A percentile compares a stretch with the other conserved stretches of the same genome.
These are phyloP conservation scores for Tethya wilhelma DNA, from an alignment of 37 sponge, comb jelly and placozoan genomes.

Conservation along the genomic window DNA sequence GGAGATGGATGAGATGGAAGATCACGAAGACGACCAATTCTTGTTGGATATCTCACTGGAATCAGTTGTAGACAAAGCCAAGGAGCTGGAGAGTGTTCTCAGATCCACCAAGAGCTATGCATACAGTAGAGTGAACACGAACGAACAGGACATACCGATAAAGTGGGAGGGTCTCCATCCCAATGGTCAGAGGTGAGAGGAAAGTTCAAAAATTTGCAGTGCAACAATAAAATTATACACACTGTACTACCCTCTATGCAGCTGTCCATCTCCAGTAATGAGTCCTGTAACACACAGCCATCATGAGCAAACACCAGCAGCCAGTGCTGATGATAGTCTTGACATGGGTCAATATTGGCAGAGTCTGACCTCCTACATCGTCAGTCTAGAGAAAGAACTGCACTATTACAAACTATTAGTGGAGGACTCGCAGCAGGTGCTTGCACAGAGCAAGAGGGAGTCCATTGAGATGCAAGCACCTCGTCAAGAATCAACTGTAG, in stretches of 20 bases:
- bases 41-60: slow-evolving; percentile 24
- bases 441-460: too few species aligned
- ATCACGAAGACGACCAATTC: background rate
- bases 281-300: too few species aligned
- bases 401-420: slow-evolving; percentile 17
- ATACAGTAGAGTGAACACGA: background rate
- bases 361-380: slow-evolving; percentile 30
- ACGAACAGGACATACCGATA: too few species aligned
- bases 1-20: background rate
- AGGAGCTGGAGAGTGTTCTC: slow-evolving; percentile 22
- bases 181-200: too few species aligned
- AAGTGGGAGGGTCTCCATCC: too few species aligned
- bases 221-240: too few species aligned
- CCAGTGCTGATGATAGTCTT: too few species aligned
- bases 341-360: slow-evolving; percentile 17
- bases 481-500: background rate
- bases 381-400: slow-evolving; percentile 42
- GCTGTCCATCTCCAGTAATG: too few species aligned
- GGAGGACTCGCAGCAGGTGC: background rate
- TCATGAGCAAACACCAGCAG: too few species aligned
- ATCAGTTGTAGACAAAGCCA: slow-evolving; percentile 33
- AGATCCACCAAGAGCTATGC: slow-evolving; percentile 1
- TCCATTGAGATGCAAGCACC: background rate
- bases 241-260: too few species aligned
- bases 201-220: too few species aligned